These are phyloP conservation scores for Eustalomyia histrio DNA, from an alignment of 2,888 invertebrate genomes.

Conservation along the genomic window DNA sequence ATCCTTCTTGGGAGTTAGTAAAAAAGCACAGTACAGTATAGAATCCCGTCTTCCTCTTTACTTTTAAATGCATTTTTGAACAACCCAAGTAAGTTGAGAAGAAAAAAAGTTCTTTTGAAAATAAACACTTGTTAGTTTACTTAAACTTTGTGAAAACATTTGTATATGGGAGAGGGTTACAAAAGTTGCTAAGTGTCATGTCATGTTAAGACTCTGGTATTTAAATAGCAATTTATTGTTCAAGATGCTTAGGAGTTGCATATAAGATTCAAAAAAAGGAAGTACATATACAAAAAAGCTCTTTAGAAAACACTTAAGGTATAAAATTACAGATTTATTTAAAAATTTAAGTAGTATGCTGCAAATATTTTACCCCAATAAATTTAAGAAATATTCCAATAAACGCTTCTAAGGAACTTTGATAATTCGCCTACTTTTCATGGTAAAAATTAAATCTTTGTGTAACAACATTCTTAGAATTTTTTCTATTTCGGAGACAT, in stretches of 20 bases:
- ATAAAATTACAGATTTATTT: conserved; percentile 40
- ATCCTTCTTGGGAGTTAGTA: conserved; percentile 27
- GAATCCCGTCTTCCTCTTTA: conserved; percentile 29
- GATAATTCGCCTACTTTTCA: too few species aligned
- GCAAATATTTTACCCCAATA: conserved; percentile 67
- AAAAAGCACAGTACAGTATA: conserved; percentile 30
- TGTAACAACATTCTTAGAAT: too few species aligned
- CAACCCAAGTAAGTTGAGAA: conserved; percentile 54
- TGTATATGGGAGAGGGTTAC: conserved; percentile 23
- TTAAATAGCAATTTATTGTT: conserved; percentile 67
- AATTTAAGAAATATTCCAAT: conserved; percentile 63
- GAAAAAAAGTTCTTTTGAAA: conserved; percentile 68
- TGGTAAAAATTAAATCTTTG: too few species aligned
- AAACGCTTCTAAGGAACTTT: too few species aligned
- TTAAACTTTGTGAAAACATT: conserved; percentile 36
- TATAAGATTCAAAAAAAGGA: conserved; percentile 30
- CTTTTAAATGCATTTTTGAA: conserved; percentile 61
- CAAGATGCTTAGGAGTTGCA: conserved; percentile 28
- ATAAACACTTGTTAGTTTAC: conserved; percentile 67
- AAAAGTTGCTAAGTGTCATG: conserved; percentile 65
- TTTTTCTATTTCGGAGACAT: conserved; percentile 12
- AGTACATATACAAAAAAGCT: conserved; percentile 20
- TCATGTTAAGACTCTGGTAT: conserved; percentile 67
- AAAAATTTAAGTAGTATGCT: background rate
- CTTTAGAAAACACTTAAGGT: conserved; percentile 55